Evolutionary conservation across 2,888 invertebrate species (phyloP).

Genomic region (Coecobrya sp.): DNA sequence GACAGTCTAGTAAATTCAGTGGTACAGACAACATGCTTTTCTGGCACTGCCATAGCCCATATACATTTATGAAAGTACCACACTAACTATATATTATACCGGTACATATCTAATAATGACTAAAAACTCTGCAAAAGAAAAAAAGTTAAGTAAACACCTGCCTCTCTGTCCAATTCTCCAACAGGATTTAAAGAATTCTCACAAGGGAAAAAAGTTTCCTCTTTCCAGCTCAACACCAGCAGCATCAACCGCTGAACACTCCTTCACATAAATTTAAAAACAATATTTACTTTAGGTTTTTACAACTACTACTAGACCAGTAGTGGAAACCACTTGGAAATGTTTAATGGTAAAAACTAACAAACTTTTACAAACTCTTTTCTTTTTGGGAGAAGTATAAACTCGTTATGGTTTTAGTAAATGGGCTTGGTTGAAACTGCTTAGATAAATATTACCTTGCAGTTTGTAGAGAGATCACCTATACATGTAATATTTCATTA

Average conservation of each 20-base stretch:
- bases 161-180: not conserved
- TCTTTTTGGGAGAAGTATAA: not conserved
- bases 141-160: conserved; percentile 48
- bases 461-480: not conserved
- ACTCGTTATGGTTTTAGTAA: not conserved
- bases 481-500: not conserved
- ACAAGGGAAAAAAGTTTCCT: conserved; percentile 9
- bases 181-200: conserved; percentile 23
- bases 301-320: conserved; percentile 14
- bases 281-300: conserved; percentile 57
- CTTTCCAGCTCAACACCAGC: conserved; percentile 30
- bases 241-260: not conserved
- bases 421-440: not conserved
- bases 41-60: not conserved
- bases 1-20: not conserved
- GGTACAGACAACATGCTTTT: not conserved
- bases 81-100: not conserved
- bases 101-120: not conserved
- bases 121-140: not conserved
- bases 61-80: too few relatives aligned
- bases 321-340: conserved; percentile 32
- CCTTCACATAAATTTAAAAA: conserved; percentile 34
- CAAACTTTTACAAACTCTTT: not conserved
- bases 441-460: not conserved
- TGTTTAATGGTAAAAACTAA: conserved; percentile 25